These are phyloP conservation scores for Oreortyx pictus DNA, from an alignment of 2,797 vertebrate genomes.

Conservation along the genomic window DNA sequence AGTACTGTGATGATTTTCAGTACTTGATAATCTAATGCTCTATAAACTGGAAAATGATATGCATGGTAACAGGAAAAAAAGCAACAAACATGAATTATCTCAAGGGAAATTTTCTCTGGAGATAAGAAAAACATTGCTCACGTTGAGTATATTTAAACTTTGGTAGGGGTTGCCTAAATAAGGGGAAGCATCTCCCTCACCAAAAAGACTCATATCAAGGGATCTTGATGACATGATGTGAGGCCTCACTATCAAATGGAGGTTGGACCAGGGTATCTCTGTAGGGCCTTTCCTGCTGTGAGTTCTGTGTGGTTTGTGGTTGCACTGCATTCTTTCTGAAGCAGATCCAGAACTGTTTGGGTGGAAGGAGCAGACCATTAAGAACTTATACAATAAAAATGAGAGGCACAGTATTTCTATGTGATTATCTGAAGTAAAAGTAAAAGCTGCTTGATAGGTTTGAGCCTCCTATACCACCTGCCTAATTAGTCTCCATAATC, in stretches of 20 bases:
- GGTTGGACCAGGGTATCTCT: background rate
- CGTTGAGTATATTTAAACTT: background rate
- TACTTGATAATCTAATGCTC: background rate
- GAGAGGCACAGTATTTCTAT: background rate
- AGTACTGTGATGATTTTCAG: background rate
- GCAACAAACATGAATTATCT: background rate
- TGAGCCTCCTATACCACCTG: background rate
- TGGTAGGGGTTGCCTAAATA: background rate
- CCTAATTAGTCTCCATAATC: background rate
- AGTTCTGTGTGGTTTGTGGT: background rate
- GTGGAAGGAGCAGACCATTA: background rate
- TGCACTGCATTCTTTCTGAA: background rate
- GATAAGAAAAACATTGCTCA: background rate
- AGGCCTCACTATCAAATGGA: background rate
- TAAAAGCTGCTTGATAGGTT: background rate
- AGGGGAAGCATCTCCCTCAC: background rate
- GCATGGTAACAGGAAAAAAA: background rate
- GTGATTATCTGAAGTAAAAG: background rate
- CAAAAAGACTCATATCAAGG: background rate
- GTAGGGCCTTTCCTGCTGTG: background rate
- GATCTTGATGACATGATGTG: background rate
- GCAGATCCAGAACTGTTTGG: background rate
- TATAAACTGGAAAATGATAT: background rate
- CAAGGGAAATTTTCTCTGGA: background rate
- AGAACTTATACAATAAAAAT: background rate